Conservation (phyloP, 1,140 invertebrate species). For the Agrypnia vestita region DNA sequence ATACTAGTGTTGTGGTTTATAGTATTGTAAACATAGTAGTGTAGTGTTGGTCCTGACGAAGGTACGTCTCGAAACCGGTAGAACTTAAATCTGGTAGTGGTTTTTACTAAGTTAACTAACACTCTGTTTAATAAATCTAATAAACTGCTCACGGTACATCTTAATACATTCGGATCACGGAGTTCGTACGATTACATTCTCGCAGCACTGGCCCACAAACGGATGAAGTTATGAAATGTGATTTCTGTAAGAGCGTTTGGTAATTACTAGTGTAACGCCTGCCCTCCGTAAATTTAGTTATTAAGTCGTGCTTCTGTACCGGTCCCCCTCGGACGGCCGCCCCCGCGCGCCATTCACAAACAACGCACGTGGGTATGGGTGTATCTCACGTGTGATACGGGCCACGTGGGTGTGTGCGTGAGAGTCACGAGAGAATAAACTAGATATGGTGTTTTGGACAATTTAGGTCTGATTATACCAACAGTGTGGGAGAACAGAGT, state of each 20-base stretch:
- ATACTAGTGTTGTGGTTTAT: no score
- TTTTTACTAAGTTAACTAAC: no score
- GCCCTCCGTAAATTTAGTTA: conserved; percentile 26
- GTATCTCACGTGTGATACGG: background rate
- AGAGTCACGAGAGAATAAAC: conserved; percentile 6
- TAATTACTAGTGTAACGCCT: conserved; percentile 12
- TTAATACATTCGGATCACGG: background rate
- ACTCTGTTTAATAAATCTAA: background rate
- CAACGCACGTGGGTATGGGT: conserved; percentile 25
- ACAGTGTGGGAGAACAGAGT: conserved; percentile 18
- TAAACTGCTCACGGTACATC: no score
- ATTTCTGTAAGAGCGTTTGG: conserved; percentile 1
- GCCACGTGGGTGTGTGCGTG: conserved; percentile 15
- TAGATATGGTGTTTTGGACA: background rate
- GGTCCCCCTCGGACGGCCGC: background rate
- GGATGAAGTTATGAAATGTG: background rate
- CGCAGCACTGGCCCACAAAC: background rate
- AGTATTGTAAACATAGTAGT: no score
- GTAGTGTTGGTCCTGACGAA: no score
- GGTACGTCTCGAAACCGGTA: no score
- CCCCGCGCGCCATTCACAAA: conserved; percentile 19
- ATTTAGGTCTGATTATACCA: background rate
- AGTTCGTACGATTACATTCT: conserved; percentile 1
- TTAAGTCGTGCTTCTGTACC: conserved; percentile 31
- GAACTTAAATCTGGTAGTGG: no score